These are phyloP conservation scores for Bombus cullumanus DNA, from an alignment of 1,140 invertebrate genomes.

Conservation along the genomic window DNA sequence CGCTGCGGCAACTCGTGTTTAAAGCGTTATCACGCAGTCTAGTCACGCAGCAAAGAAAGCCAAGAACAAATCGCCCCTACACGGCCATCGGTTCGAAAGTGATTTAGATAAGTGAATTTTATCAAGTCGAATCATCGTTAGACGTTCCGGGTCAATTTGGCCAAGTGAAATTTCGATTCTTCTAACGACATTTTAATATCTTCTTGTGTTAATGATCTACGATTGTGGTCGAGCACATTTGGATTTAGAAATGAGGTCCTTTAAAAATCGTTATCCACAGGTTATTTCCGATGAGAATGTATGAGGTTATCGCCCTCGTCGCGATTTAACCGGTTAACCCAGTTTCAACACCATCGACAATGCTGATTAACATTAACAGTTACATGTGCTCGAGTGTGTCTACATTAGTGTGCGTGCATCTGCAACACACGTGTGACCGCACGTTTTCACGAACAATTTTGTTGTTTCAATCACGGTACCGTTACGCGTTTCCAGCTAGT, in stretches of 20 bases:
- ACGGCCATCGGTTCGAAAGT: constrained; percentile 43
- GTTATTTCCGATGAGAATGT: neutral
- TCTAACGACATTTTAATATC: neutral
- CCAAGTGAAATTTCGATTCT: neutral
- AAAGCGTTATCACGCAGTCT: neutral
- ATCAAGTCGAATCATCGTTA: neutral
- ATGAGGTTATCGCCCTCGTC: constrained; percentile 60
- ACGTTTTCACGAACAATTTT: constrained; percentile 15
- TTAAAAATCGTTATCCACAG: neutral
- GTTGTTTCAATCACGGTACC: constrained; percentile 35
- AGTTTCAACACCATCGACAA: constrained; percentile 64
- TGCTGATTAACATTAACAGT: constrained; percentile 74
- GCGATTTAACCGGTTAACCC: constrained; percentile 66
- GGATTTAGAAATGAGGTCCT: no score
- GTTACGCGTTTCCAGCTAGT: constrained; percentile 39
- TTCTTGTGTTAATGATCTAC: neutral
- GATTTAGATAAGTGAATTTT: constrained; percentile 8
- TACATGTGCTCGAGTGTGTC: constrained; percentile 34
- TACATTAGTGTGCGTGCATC: neutral
- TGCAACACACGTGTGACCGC: constrained; percentile 4
- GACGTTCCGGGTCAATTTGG: neutral
- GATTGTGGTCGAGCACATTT: no score
- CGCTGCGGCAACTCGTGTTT: neutral
- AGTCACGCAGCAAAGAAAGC: constrained; percentile 50
- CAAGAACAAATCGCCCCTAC: constrained; percentile 23